Evolutionary conservation across 2,113 vertebrate genomes (phyloP), one percentile per base, ranked within the genome.

Genomic region (Colossoma macropomum): DNA sequence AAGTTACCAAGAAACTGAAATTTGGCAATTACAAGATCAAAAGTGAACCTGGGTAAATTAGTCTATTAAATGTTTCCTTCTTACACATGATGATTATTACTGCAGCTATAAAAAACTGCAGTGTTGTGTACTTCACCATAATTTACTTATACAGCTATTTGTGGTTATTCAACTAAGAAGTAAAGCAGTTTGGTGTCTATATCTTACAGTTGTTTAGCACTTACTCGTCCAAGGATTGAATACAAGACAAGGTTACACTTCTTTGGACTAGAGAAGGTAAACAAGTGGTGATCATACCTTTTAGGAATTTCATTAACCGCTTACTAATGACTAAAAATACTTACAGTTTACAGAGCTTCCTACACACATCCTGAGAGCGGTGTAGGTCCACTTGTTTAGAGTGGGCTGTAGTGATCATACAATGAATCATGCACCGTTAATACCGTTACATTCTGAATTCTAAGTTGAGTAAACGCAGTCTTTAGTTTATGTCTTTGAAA

Each of bases 371-470:
- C 15, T 19, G 5, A n/a, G 32, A 70, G 50, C 1, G 4, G 23
- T 41, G 54, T 62, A 70, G 50, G 34, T 48, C 28, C 9, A 32
- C 41, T 21, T 81, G 38, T 63, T 52, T 66, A 56, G 56, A 77
- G n/a, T 23, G 19, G 52, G 50, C 32, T 74, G 21, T 70, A 50
- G 25, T n/a, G 56, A 28, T 83, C 48, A 41, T 71, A 76, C n/a
- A 83, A 16, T 65, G 2, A 86, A 80, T 81, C 74, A 84, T 86
- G 82, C 77, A 74, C 21, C 30, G 63, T 38, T 72, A 78, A 56
- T 81, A 73, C 45, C 25, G 48, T 78, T 60, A 78, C 66, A 68
- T 82, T 82, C 75, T 66, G 25, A 66, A 77, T 73, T 32, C 38
- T 30, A 73, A 48, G 6, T 48, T 41, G 8, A 54, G 48, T 12